Evolutionary conservation across 2,797 vertebrate genomes (phyloP), one percentile per base, ranked within the genome.

Genomic region (Hapalemur alaotrensis): DNA sequence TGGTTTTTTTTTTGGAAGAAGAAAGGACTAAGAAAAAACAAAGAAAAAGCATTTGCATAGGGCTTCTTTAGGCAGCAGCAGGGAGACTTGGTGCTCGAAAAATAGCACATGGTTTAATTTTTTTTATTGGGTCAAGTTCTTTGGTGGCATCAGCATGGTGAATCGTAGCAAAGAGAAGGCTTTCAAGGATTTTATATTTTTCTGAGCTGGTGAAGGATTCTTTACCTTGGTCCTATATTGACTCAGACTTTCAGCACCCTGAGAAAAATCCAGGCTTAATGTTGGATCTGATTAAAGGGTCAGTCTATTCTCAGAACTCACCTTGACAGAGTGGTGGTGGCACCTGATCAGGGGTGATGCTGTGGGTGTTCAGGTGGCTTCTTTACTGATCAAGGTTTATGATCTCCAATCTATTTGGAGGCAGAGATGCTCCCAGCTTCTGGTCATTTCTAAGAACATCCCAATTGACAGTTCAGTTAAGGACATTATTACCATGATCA

Each of bases 11-110:
- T 94, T 38, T 57, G 54, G 30, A 90, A 93, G 46, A 93, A 72
- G 52, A 92, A 83, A 76, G n/a, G 35, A 72, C 25, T 63, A 61
- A 95, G 50, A 46, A 65, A 88, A 94, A 93, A 67, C 12, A 83
- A 88, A 81, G n/a, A 50, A 38, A 91, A 89, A 46, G 28, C 52
- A 46, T 73, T 96, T 84, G 50, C 7, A 78, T 1, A 14, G 30
- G 22, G 25, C 6, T 89, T 50, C 22, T 57, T 91, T 91, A 88
- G 80, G 78, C 0, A 86, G 67, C 23, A 67, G 28, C n/a, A 50
- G 25, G 52, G 50, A 70, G n/a, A 38, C 14, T 4, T 9, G 30
- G 57, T 50, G 46, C 69, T 79, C 70, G 38, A 72, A 89, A 83
- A 94, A 50, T 4, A 54, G 6, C 20, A 11, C 30, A 3, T 7